Percentiles rank a stretch among this genome's conserved stretches.
Conservation (phyloP, 2,797 vertebrate species). For the Hapalemur alaotrensis region DNA sequence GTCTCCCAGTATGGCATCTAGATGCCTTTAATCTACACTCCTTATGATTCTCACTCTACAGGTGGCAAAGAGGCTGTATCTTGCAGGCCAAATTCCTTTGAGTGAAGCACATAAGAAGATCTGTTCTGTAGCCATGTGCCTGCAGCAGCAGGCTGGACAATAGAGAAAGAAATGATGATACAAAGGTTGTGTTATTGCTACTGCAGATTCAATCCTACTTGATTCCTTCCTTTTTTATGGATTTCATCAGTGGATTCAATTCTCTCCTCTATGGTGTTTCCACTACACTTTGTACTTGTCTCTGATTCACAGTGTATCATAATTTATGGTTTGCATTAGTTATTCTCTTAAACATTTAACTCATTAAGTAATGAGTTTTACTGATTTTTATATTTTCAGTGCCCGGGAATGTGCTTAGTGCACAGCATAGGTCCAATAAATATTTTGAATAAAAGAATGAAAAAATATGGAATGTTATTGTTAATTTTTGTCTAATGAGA, state of each 20-base stretch:
- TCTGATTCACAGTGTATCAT: not conserved
- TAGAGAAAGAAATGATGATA: not conserved
- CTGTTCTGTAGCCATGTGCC: not conserved
- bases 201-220: not conserved
- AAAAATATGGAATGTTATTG: not conserved
- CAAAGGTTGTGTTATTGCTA: not conserved
- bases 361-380: not conserved
- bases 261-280: not conserved
- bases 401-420: not conserved
- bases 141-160: not conserved
- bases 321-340: not conserved
- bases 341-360: not conserved
- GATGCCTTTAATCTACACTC: not conserved
- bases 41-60: not conserved
- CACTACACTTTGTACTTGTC: not conserved
- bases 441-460: not conserved
- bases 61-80: not conserved
- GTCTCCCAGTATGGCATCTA: accelerated
- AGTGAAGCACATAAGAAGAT: not conserved
- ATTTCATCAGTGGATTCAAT: not conserved
- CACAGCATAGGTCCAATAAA: not conserved
- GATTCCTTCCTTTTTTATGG: not conserved
- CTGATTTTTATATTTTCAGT: not conserved
- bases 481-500: not conserved
- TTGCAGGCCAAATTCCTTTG: not conserved